Evolutionary conservation across 2,113 vertebrate species (phyloP).

Genomic region (Rhinolophus ferrumequinum): DNA sequence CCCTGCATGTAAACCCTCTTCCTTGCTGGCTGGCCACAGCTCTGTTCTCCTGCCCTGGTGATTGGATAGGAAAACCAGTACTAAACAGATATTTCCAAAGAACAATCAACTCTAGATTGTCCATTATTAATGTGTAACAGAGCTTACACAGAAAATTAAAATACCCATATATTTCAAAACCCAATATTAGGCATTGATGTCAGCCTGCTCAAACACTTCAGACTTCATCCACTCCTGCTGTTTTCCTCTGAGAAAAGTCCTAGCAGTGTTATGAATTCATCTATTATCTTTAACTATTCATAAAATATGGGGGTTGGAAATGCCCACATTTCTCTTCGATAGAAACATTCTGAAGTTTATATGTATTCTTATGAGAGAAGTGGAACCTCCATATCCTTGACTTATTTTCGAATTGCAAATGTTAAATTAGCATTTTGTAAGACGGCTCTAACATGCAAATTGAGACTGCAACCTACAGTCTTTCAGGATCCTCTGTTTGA

Average conservation of each 20-base stretch:
- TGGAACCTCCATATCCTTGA: constrained; percentile 52
- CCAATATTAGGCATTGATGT: not conserved
- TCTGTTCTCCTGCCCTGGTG: not conserved
- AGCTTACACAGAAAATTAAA: constrained; percentile 32
- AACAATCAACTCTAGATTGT: constrained; percentile 9
- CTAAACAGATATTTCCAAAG: constrained; percentile 18
- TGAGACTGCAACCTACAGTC: not conserved
- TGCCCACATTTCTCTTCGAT: constrained; percentile 62
- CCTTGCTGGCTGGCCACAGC: not conserved
- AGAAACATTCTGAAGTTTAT: constrained; percentile 62
- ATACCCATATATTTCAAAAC: constrained; percentile 31
- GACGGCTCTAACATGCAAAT: constrained; percentile 55
- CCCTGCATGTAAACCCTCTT: not conserved
- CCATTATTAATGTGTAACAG: constrained; percentile 34
- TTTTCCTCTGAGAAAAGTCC: constrained; percentile 43
- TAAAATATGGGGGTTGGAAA: constrained; percentile 36
- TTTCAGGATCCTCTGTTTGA: constrained; percentile 46
- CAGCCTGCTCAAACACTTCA: not conserved
- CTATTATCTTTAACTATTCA: constrained; percentile 60
- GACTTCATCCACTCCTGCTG: constrained; percentile 25
- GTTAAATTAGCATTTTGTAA: constrained; percentile 73
- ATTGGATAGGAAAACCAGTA: not conserved
- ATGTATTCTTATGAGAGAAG: constrained; percentile 55
- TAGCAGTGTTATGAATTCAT: constrained; percentile 47
- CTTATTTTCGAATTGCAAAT: constrained; percentile 73